phyloP scores from a whole-genome alignment of 1,140 invertebrate genomes.

The Neotoxoptera formosana region DNA sequence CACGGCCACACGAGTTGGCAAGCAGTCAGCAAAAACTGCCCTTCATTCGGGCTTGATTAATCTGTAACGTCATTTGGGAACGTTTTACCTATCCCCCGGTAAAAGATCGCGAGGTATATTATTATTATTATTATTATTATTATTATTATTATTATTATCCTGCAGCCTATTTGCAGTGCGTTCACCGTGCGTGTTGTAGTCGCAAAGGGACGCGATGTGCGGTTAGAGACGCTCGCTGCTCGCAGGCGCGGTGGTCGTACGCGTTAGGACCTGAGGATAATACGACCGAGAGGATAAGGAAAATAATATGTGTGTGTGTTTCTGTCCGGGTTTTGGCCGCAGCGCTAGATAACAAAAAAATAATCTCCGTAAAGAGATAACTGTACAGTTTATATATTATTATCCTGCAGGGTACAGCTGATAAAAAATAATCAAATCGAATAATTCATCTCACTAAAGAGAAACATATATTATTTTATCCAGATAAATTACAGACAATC shows the following conservation, averaged over 20 bases:
- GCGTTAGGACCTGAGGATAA: too few species aligned
- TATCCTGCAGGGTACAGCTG: too few species aligned
- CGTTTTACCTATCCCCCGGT: slow-evolving; percentile 32
- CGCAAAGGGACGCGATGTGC: slow-evolving; percentile 11
- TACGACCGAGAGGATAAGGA: neutral
- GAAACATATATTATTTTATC: too few species aligned
- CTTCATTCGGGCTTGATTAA: slow-evolving; percentile 41
- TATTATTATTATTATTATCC: too few species aligned
- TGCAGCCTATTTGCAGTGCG: neutral
- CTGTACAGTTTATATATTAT: too few species aligned
- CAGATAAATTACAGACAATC: too few species aligned
- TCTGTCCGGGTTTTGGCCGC: too few species aligned
- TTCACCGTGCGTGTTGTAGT: neutral
- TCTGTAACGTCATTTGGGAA: slow-evolving; percentile 46
- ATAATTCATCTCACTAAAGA: too few species aligned
- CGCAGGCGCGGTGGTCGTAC: neutral
- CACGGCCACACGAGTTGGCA: slow-evolving; percentile 23
- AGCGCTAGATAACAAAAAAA: too few species aligned
- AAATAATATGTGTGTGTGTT: neutral
- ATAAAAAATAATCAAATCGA: too few species aligned
- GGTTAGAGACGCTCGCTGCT: neutral
- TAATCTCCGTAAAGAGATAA: too few species aligned
- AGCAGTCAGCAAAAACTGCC: slow-evolving; percentile 30
- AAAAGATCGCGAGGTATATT: neutral
- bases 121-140: too few species aligned